Base-by-base conservation (phyloP, 2,888 invertebrate species). In the Polietes domitor region DNA sequence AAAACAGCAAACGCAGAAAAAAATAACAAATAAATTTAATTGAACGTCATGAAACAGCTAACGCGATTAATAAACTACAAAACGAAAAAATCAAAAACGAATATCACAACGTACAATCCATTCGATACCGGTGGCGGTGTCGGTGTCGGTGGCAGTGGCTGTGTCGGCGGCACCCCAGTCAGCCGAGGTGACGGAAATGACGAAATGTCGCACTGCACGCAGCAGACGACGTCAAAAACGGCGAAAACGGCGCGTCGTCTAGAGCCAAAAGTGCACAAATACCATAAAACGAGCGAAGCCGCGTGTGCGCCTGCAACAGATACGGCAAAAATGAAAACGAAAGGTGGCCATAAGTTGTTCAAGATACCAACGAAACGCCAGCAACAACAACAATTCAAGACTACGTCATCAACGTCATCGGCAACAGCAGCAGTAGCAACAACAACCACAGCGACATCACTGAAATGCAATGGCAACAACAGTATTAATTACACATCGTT, bases 401-500 rank as follows among this genome's bases (percentile, higher is more conserved):
- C 65, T 65, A 19, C 65, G 65, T 65, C 65, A 65, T 65, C 55
- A 32, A 17, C 76, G 15, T 15, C 68, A 0, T 24, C 68, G 43
- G 12, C 28, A 21, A 41, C 61, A 37, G 12, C 73, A 21, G 47
- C 24, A 4, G 50, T 17, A 50, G 19, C 74, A 17, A 5, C 32
- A 37, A 12, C 55, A 28, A 37, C 53, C 26, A 15, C 76, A 63
- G 17, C 80, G 10, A 58, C 78, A 77, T 58, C 80, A 47, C 47
- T 65, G 12, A 24, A 5, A 10, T 10, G 55, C 68, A 77, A 80
- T 77, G 76, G 78, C 79, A 53, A 79, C 85, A 89, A 87, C n/a
- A 88, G 87, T 86, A 90, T 90, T 43, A 89, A 90, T 86, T 91
- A 90, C 86, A 89, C 90, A 32, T 89, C 91, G 58, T 82, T 91